These are phyloP conservation scores for Mercenaria mercenaria DNA, from an alignment of 1,140 invertebrate genomes.

Conservation along the genomic window DNA sequence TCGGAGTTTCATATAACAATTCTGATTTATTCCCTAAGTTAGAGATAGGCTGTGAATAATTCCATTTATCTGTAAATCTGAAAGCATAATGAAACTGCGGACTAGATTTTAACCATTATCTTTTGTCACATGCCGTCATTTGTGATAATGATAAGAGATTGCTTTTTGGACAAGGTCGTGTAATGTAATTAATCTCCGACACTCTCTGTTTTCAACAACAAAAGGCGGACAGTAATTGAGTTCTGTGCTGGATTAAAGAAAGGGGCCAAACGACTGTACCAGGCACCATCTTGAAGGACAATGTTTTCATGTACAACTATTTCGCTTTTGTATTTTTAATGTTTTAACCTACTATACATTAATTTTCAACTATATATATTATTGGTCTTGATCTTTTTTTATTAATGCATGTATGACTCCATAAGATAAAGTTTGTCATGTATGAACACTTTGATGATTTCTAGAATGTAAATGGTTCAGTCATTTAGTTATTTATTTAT, in stretches of 20 bases:
- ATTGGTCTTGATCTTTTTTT: too few species aligned
- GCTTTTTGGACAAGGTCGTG: slow-evolving; percentile 40
- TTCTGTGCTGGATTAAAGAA: not conserved
- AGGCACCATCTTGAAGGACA: too few species aligned
- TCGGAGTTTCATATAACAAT: slow-evolving; percentile 1
- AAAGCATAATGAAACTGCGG: slow-evolving; percentile 48
- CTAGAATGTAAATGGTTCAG: too few species aligned
- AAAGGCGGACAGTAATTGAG: not conserved
- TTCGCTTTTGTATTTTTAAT: too few species aligned
- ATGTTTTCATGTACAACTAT: too few species aligned
- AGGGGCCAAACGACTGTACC: too few species aligned
- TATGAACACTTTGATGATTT: too few species aligned
- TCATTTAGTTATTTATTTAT: too few species aligned
- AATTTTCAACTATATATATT: too few species aligned
- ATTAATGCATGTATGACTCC: too few species aligned
- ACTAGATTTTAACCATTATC: slow-evolving; percentile 59
- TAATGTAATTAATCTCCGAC: slow-evolving; percentile 56
- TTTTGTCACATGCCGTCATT: slow-evolving; percentile 44
- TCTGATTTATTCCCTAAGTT: slow-evolving; percentile 30
- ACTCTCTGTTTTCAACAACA: not conserved
- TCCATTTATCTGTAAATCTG: slow-evolving; percentile 53
- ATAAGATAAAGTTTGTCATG: too few species aligned
- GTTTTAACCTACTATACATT: too few species aligned
- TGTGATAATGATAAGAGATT: slow-evolving; percentile 44
- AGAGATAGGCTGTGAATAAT: slow-evolving; percentile 8